Evolutionary conservation across 2,888 invertebrate genomes (phyloP).

Genomic region (Lithosia quadra): DNA sequence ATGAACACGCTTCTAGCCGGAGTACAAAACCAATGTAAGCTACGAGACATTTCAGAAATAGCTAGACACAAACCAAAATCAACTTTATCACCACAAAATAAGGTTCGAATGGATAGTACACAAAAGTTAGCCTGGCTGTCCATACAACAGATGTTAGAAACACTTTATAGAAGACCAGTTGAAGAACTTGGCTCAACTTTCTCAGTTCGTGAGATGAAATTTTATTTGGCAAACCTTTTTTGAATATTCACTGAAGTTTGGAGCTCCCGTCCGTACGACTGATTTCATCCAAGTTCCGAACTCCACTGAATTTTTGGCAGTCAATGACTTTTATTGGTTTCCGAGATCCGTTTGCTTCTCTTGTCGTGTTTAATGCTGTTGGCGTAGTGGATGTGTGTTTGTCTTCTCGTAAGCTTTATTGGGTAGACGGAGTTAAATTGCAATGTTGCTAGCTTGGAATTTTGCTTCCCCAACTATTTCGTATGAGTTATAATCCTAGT

Average conservation of each 20-base stretch:
- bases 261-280: constrained; percentile 41
- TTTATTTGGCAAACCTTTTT: constrained; percentile 78
- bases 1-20: constrained; percentile 72
- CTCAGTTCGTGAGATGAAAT: constrained; percentile 79
- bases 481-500: constrained; percentile 3
- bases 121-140: constrained; percentile 62
- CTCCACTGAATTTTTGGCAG: constrained; percentile 52
- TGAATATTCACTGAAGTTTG: constrained; percentile 70
- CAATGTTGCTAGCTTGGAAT: constrained; percentile 16
- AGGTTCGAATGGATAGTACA: constrained; percentile 30
- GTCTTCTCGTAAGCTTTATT: constrained; percentile 27
- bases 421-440: constrained; percentile 21
- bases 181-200: constrained; percentile 69
- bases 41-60: constrained; percentile 39
- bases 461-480: neutral
- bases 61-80: constrained; percentile 30
- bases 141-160: constrained; percentile 82
- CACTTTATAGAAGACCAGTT: constrained; percentile 70
- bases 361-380: constrained; percentile 40
- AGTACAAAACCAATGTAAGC: constrained; percentile 74
- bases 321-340: constrained; percentile 56
- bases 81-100: constrained; percentile 42
- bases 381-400: constrained; percentile 19
- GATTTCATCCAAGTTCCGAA: constrained; percentile 44
- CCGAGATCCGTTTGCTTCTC: constrained; percentile 39